Evolutionary conservation across 30 jellyfish, hydroid and myxozoan species (phyloP).

Genomic region (Chironex yamaguchii): DNA sequence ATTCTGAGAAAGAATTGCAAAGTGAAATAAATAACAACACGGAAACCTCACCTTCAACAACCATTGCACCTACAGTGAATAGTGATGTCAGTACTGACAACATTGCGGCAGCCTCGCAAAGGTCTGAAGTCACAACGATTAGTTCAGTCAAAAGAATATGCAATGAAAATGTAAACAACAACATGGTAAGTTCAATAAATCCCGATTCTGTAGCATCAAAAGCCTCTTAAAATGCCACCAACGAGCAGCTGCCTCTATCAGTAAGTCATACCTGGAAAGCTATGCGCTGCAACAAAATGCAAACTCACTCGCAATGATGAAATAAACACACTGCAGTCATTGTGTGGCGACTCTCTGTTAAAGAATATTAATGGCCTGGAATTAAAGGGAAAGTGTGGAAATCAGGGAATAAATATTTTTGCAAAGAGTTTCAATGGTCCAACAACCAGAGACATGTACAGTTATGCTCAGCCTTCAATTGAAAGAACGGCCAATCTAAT

Average conservation of each 20-base stretch:
- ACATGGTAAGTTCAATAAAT: neutral
- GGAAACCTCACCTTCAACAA: conserved; percentile 20
- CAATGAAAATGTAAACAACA: neutral
- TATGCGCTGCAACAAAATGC: no score
- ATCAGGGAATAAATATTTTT: conserved; percentile 4
- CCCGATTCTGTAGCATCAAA: conserved; percentile 1
- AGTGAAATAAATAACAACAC: conserved; percentile 1
- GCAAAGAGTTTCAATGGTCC: no score
- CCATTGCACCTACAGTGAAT: conserved; percentile 4
- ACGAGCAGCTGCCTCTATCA: conserved; percentile 4
- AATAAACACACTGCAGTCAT: neutral
- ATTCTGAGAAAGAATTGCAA: neutral
- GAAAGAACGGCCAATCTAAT: no score
- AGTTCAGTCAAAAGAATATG: neutral
- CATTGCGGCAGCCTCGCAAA: neutral
- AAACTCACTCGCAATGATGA: no score
- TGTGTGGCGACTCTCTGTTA: neutral
- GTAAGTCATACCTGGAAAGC: no score
- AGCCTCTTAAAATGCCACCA: neutral
- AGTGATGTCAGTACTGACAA: conserved; percentile 10
- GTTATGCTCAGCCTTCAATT: no score
- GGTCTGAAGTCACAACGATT: neutral
- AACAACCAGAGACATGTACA: no score
- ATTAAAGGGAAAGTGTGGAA: conserved; percentile 21
- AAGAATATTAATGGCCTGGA: neutral